Evolutionary conservation across 2,888 invertebrate genomes (phyloP), one percentile per base, ranked within the genome.

Genomic region (Poecilus cupreus): DNA sequence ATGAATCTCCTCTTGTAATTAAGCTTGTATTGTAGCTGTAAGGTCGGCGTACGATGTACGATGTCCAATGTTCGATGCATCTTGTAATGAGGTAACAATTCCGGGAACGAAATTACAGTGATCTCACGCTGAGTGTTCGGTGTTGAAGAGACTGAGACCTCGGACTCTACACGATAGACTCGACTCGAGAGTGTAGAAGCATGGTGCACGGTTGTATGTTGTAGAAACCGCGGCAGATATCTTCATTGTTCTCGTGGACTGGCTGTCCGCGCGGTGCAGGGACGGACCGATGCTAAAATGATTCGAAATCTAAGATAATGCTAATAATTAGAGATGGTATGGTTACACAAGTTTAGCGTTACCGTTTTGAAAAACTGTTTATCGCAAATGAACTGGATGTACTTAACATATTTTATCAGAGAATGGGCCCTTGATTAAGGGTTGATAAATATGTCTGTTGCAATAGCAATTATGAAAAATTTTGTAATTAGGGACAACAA

Each of bases 41-140:
- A 46, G 46, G 46, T 46, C 46, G 13, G 1, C 2, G 46, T 5
- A 32, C 8, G 32, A 8, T 8, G 8, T 32, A 5, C 32, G 32
- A 32, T 32, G 32, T 32, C 8, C 32, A 8, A 32, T 32, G 32
- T n/a, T n/a, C 32, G 1, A 32, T 32, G 32, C 32, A 32, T 32
- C 46, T 13, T 49, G 46, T 78, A 77, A 64, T 78, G 64, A 78
- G 78, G 64, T 68, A 86, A 85, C 86, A 84, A 86, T 87, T 87
- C 87, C 84, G 83, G 85, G 85, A 85, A 86, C 86, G 85, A 86
- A 87, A 87, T 87, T 87, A 87, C 86, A 86, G 86, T 86, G 86
- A 86, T 87, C 86, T 85, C 86, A 86, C 86, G 86, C 85, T 43
- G 64, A 85, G 85, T 84, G 83, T 32, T 32, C 46, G 4, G 85